Conservation (phyloP, 2,888 invertebrate genomes). For the Spilosoma lubricipeda region DNA sequence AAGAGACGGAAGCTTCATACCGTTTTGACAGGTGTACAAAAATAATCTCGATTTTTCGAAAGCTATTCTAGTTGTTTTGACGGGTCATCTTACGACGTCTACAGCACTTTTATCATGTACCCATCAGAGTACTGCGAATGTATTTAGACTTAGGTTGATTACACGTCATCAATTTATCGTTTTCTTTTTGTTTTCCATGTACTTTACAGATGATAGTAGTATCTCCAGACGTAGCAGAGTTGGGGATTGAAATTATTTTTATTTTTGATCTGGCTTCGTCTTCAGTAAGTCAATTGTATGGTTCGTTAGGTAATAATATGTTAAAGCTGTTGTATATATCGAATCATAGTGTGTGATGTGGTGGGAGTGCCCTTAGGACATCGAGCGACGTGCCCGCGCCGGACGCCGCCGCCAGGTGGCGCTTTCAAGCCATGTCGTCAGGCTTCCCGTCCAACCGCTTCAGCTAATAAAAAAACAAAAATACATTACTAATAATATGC, state of each 20-base stretch:
- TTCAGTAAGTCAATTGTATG: constrained; percentile 1
- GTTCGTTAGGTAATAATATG: constrained; percentile 31
- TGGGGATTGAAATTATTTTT: not conserved
- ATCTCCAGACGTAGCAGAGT: not conserved
- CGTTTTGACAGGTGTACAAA: constrained; percentile 5
- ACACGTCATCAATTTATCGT: not conserved
- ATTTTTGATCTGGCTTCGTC: not conserved
- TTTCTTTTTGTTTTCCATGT: not conserved
- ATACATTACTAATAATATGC: not conserved
- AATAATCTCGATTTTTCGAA: not conserved
- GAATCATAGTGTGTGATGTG: constrained; percentile 31
- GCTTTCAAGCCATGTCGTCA: constrained; percentile 80
- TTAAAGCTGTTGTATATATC: constrained; percentile 45
- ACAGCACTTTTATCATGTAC: constrained; percentile 40
- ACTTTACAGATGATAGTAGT: not conserved
- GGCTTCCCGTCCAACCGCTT: constrained; percentile 80
- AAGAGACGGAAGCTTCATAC: not conserved
- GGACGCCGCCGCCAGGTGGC: constrained; percentile 21
- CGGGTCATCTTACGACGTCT: constrained; percentile 30
- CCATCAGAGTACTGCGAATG: constrained; percentile 47
- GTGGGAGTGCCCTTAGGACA: constrained; percentile 34
- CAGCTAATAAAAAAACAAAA: constrained; percentile 64
- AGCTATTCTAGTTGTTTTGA: constrained; percentile 8
- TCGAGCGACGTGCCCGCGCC: constrained; percentile 37
- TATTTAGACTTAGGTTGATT: constrained; percentile 12